These are phyloP conservation scores for Esperia sulphurella DNA, from an alignment of 2,888 invertebrate species.

Conservation along the genomic window DNA sequence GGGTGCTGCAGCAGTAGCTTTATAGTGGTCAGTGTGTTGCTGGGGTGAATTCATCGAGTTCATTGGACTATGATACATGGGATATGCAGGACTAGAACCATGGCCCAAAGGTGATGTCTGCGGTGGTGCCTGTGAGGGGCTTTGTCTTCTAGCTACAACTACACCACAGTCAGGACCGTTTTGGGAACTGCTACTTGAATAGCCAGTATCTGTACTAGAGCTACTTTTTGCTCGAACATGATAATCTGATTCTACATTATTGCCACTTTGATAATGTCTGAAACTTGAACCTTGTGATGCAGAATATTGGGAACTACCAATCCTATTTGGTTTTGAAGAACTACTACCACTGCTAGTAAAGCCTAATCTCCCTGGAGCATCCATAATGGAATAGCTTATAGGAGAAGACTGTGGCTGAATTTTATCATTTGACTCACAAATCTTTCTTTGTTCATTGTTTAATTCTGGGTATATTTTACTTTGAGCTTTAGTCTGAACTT, in stretches of 20 bases:
- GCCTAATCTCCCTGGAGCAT: constrained; percentile 82
- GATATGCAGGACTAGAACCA: constrained; percentile 89
- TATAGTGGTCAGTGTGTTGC: constrained; percentile 79
- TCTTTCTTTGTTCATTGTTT: constrained; percentile 72
- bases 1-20: constrained; percentile 77
- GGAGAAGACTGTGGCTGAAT: constrained; percentile 83
- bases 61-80: constrained; percentile 91
- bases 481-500: constrained; percentile 87
- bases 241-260: constrained; percentile 80
- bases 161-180: constrained; percentile 83
- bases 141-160: constrained; percentile 83
- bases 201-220: constrained; percentile 81
- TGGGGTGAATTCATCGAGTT: constrained; percentile 86
- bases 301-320: constrained; percentile 74
- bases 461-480: constrained; percentile 88
- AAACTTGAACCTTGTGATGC: constrained; percentile 75
- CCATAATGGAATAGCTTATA: constrained; percentile 88
- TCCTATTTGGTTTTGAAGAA: constrained; percentile 70
- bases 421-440: constrained; percentile 76
- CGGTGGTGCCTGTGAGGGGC: constrained; percentile 84
- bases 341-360: constrained; percentile 77
- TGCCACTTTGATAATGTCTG: constrained; percentile 82
- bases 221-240: constrained; percentile 81
- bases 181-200: constrained; percentile 81
- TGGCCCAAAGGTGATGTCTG: constrained; percentile 87